Percentiles rank a stretch among this genome's conserved stretches.
Conservation (phyloP, 2,797 vertebrate species). For the Manis javanica region DNA sequence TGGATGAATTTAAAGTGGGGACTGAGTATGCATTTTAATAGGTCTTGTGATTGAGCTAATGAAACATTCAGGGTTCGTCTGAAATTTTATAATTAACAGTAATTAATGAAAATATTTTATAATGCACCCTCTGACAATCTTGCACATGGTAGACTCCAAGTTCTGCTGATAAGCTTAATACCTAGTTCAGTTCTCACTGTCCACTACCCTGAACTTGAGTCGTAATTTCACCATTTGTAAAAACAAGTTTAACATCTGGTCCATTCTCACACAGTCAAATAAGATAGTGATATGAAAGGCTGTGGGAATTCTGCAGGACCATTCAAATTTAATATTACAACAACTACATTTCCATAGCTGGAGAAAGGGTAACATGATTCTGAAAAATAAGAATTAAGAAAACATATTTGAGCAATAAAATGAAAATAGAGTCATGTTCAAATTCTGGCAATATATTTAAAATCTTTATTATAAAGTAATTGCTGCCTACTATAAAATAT, state of each 20-base stretch:
- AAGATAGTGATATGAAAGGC: conserved; percentile 34
- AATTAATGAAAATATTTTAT: conserved; percentile 55
- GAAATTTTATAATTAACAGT: conserved; percentile 47
- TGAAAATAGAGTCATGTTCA: conserved; percentile 52
- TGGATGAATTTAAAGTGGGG: conserved; percentile 41
- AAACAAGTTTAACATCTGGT: neutral
- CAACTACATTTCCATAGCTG: conserved; percentile 5
- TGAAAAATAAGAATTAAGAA: conserved; percentile 27
- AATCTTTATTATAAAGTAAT: conserved; percentile 1
- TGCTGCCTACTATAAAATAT: neutral
- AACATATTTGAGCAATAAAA: conserved; percentile 27
- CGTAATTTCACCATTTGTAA: neutral
- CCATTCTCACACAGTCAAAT: conserved; percentile 3
- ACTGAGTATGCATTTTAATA: conserved; percentile 46
- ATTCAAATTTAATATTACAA: conserved; percentile 38
- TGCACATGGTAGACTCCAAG: neutral
- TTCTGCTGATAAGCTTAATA: neutral
- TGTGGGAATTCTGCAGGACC: neutral
- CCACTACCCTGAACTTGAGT: neutral
- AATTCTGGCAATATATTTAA: conserved; percentile 6
- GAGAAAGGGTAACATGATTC: neutral
- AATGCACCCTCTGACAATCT: neutral
- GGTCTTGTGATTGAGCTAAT: conserved; percentile 49
- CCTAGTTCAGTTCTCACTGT: neutral
- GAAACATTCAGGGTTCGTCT: conserved; percentile 41